Base-by-base conservation (phyloP, 2,888 invertebrate genomes). In the Macrosiphum euphorbiae region DNA sequence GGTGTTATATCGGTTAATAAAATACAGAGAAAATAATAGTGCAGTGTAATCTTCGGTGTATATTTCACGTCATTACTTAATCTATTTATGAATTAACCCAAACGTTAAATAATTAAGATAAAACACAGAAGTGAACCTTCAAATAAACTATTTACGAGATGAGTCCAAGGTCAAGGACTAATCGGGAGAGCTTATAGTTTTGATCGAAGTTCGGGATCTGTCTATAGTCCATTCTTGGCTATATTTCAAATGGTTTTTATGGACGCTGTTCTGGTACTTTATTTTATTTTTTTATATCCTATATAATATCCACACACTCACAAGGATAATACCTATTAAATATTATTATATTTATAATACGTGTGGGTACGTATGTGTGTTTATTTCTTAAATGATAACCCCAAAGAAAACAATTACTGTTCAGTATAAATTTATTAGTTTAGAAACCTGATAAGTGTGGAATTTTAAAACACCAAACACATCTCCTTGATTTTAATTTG, bases 101-200 rank as follows among this genome's bases (percentile, higher is more conserved):
- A 87, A 35, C 92, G 16, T 88, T 50, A 88, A 61, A 67, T 28
- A 67, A 92, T 87, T 88, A 67, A 61, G 47, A 87, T 67, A 87
- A 92, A 92, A 50, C 24, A 52, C 67, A 41, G 61, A 58, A 24
- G 35, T 44, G 35, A 67, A 87, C 35, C 61, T 67, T 85, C 91
- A 28, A 85, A 85, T 85, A 85, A 85, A 91, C 20, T 91, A 85
- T 85, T 91, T 85, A 85, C 84, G 41, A 91, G 84, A 91, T 55
- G 91, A 86, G 91, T 58, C n/a, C 91, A 86, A 92, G 61, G 92
- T 88, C 87, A 92, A 92, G 91, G 92, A 92, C 55, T 91, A 78
- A 35, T 7, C 44, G 44, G 85, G 58, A 87, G 35, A 87, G 47
- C 35, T 84, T 90, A 35, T 41, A 26, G 16, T 41, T 88, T 50